These are phyloP conservation scores for Pygmarrhopalites habei DNA, from an alignment of 1,140 invertebrate genomes.

Conservation along the genomic window DNA sequence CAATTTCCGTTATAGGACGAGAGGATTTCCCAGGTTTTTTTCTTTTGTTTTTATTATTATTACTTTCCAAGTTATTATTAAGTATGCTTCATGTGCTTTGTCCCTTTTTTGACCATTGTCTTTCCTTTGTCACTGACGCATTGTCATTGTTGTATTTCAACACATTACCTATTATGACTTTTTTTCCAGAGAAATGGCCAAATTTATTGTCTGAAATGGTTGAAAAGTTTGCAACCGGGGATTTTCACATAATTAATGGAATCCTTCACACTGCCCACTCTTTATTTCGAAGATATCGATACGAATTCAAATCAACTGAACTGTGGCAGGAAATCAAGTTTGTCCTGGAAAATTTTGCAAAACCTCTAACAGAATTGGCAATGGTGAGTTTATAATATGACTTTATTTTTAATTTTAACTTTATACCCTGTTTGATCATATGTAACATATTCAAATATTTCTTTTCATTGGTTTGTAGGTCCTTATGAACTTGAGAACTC, in stretches of 20 bases:
- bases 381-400: conserved; percentile 51
- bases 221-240: conserved; percentile 77
- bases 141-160: too few species aligned
- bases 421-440: not conserved
- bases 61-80: too few species aligned
- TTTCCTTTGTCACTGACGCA: too few species aligned
- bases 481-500: conserved; percentile 72
- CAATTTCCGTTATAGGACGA: conserved; percentile 88
- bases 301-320: conserved; percentile 88
- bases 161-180: too few species aligned
- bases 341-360: conserved; percentile 86
- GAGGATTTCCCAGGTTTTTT: too few species aligned
- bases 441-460: not conserved
- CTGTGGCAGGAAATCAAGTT: conserved; percentile 96
- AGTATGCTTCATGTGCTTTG: too few species aligned
- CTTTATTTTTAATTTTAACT: not conserved
- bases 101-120: too few species aligned
- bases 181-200: conserved; percentile 91
- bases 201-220: conserved; percentile 82
- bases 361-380: conserved; percentile 86
- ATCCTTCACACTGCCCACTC: conserved; percentile 91
- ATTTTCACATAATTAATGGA: conserved; percentile 93
- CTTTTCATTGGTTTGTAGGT: conserved; percentile 49
- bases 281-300: conserved; percentile 89
- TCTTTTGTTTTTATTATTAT: too few species aligned